Base-by-base conservation (phyloP, 2,113 vertebrate genomes). In the Xiphophorus hellerii region DNA sequence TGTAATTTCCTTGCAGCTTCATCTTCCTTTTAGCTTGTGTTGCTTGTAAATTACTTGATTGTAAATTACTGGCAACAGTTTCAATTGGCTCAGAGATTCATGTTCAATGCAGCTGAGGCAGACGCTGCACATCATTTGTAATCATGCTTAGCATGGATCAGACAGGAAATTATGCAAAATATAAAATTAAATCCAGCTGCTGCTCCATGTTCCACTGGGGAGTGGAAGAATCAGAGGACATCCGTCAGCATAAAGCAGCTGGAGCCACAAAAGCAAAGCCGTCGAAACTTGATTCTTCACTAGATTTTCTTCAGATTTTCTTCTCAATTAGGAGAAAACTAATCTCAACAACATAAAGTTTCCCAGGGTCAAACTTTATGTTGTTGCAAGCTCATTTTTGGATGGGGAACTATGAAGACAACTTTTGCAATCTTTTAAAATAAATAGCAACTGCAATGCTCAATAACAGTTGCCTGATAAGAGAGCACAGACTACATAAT, bases 141-240 rank as follows among this genome's bases (percentile, higher is more conserved):
- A 69, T 74, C 62, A 79, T 60, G 44, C 51, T 84, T 71, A 61
- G 64, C 30, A 33, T 54, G 67, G 29, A 81, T 51, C 74, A 62
- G 54, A 78, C 72, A 69, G 71, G 76, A 82, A 80, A 77, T 71
- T 0, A 61, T 73, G 14, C 12, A 78, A 82, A 48, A 76, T 76
- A 83, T 73, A 25, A 74, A 84, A 83, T 66, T 5, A 82, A 74
- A 73, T 74, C 42, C 54, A 62, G 29, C 76, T 68, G 44, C 42
- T 61, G 80, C 62, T 58, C 29, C 51, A 54, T 61, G 39, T 42
- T 42, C 71, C 74, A 39, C 29, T 48, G 27, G 15, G 62, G 29
- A 54, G 25, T 71, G 74, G 28, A 71, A 70, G 69, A 65, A 10
- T 33, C 54, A 37, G 48, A 3, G 67, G 15, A 68, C 20, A 60